A percentile compares a stretch with the other conserved stretches of the same genome.
Conservation (phyloP, 2,888 invertebrate species). For the Ectropis crepuscularia region DNA sequence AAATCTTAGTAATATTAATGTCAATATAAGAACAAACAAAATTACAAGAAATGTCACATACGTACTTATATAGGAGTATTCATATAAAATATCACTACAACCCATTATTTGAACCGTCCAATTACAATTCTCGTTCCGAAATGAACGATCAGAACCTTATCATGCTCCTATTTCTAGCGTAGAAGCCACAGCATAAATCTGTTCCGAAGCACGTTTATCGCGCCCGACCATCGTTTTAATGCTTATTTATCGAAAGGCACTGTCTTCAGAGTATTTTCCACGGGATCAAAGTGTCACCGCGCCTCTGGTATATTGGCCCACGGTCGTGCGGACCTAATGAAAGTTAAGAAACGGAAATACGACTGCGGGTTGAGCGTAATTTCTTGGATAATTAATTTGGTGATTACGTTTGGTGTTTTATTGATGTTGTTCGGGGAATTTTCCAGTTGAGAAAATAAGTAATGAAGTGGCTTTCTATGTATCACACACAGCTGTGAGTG, state of each 20-base stretch:
- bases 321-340: slow-evolving; percentile 41
- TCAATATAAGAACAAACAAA: too few species aligned
- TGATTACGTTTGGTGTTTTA: slow-evolving; percentile 8
- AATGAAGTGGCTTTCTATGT: too few species aligned
- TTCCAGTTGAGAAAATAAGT: not conserved
- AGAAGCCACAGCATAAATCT: slow-evolving; percentile 41
- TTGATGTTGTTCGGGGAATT: not conserved
- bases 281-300: slow-evolving; percentile 74
- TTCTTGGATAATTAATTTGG: slow-evolving; percentile 14
- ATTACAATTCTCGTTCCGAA: not conserved
- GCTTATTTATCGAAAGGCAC: slow-evolving; percentile 81
- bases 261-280: slow-evolving; percentile 69
- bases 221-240: slow-evolving; percentile 67
- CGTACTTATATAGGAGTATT: too few species aligned
- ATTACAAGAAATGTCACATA: too few species aligned
- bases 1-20: too few species aligned
- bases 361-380: not conserved
- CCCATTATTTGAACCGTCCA: too few species aligned
- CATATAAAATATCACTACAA: too few species aligned
- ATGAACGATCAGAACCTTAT: slow-evolving; percentile 14
- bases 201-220: slow-evolving; percentile 60
- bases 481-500: too few species aligned
- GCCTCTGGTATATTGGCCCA: slow-evolving; percentile 61
- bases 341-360: slow-evolving; percentile 38
- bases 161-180: slow-evolving; percentile 17